Conservation (phyloP, 2,888 invertebrate genomes). For the Ectemnius continuus region DNA sequence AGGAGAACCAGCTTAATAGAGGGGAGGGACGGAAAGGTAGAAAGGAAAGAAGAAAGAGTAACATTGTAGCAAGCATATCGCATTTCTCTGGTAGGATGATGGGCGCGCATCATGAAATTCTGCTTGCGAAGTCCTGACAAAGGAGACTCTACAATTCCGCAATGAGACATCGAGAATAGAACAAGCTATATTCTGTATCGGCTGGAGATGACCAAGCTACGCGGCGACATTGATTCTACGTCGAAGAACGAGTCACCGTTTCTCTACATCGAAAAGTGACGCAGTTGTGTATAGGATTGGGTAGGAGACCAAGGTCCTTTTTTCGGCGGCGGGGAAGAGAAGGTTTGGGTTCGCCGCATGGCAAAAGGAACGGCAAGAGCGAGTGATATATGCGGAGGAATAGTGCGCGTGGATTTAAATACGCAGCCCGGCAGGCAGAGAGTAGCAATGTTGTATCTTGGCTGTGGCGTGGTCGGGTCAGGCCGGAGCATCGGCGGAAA, state of each 20-base stretch:
- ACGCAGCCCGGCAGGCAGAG: not conserved
- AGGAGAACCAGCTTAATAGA: not conserved
- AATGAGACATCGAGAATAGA: not conserved
- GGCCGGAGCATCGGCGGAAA: constrained; percentile 19
- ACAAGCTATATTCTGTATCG: not conserved
- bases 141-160: constrained; percentile 15
- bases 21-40: no score
- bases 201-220: no score
- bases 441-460: constrained; percentile 13
- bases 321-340: no score
- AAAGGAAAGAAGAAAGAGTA: constrained; percentile 28
- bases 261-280: no score
- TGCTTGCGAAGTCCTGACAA: constrained; percentile 17
- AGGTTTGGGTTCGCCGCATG: no score
- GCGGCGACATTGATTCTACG: no score
- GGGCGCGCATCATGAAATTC: constrained; percentile 20
- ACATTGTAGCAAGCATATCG: constrained; percentile 42
- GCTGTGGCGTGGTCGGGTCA: constrained; percentile 15
- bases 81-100: constrained; percentile 45
- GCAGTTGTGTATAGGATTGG: no score
- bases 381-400: not conserved
- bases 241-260: no score
- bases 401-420: constrained; percentile 6
- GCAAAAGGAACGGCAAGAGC: not conserved
- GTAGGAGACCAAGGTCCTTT: no score